A percentile compares a stretch with the other conserved stretches of the same genome.
Conservation (phyloP, 53 echinoderm and acorn worm species). For the Patiria pectinifera region DNA sequence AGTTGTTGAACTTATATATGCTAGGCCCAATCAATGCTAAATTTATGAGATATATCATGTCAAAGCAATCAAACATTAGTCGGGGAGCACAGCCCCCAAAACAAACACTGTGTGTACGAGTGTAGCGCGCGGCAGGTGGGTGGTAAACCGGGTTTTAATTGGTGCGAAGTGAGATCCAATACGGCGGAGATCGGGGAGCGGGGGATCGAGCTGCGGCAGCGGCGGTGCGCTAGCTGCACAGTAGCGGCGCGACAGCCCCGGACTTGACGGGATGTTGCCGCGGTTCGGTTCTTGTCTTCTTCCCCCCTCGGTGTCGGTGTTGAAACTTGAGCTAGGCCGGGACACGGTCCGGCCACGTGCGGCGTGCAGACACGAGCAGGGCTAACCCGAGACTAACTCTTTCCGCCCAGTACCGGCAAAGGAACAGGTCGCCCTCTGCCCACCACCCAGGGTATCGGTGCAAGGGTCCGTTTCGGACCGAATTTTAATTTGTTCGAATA, state of each 20-base stretch:
- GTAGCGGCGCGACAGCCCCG: neutral
- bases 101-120: constrained; percentile 41
- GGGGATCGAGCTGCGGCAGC: neutral
- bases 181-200: neutral
- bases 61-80: constrained; percentile 32
- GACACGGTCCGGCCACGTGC: constrained; percentile 49
- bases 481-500: too few species aligned
- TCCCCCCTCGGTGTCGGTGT: neutral
- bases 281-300: neutral
- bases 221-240: neutral
- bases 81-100: constrained; percentile 26
- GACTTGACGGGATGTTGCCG: neutral
- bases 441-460: neutral
- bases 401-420: constrained; percentile 41
- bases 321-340: constrained; percentile 55
- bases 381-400: constrained; percentile 15
- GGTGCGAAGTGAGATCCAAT: constrained; percentile 35
- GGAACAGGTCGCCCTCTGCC: constrained; percentile 57
- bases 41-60: constrained; percentile 53
- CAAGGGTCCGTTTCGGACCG: too few species aligned
- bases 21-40: constrained; percentile 1
- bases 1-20: neutral
- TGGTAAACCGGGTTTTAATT: constrained; percentile 17
- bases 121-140: constrained; percentile 51
- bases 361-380: neutral